Conservation (phyloP, 2,797 vertebrate genomes). For the Okamejei kenojei region DNA sequence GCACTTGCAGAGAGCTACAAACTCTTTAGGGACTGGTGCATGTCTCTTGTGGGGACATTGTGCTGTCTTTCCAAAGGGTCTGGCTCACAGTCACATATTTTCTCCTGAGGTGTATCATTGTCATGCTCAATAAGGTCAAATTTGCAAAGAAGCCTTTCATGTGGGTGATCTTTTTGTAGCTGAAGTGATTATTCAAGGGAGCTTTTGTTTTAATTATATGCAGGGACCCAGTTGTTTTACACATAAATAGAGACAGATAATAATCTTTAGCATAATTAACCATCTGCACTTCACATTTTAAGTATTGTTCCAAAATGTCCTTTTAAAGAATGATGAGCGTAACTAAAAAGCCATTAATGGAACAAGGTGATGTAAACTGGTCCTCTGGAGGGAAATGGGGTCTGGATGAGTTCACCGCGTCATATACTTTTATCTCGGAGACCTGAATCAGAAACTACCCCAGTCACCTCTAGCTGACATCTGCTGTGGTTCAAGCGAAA, state of each 20-base stretch:
- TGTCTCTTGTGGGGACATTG: slow-evolving; percentile 13
- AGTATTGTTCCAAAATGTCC: background rate
- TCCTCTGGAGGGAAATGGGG: no score
- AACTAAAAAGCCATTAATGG: background rate
- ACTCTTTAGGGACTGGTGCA: background rate
- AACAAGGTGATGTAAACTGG: background rate
- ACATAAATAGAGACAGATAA: slow-evolving; percentile 25
- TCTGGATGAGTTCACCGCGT: background rate
- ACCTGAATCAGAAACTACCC: background rate
- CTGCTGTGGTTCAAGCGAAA: background rate
- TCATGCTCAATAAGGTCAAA: slow-evolving; percentile 31
- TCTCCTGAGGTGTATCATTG: slow-evolving; percentile 32
- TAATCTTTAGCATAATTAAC: slow-evolving; percentile 32
- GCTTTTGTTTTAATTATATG: slow-evolving; percentile 30
- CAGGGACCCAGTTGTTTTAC: slow-evolving; percentile 31
- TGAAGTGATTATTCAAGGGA: slow-evolving; percentile 22
- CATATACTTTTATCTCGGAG: background rate
- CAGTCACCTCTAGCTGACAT: background rate
- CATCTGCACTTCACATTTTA: slow-evolving; percentile 26
- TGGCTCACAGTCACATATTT: background rate
- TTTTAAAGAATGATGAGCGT: background rate
- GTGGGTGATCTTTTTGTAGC: slow-evolving; percentile 19
- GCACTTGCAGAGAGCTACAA: slow-evolving; percentile 16
- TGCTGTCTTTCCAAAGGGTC: slow-evolving; percentile 12
- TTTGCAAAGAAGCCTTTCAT: slow-evolving; percentile 4